Base-by-base conservation (phyloP, 1,140 invertebrate genomes). In the Heliconius melpomene region DNA sequence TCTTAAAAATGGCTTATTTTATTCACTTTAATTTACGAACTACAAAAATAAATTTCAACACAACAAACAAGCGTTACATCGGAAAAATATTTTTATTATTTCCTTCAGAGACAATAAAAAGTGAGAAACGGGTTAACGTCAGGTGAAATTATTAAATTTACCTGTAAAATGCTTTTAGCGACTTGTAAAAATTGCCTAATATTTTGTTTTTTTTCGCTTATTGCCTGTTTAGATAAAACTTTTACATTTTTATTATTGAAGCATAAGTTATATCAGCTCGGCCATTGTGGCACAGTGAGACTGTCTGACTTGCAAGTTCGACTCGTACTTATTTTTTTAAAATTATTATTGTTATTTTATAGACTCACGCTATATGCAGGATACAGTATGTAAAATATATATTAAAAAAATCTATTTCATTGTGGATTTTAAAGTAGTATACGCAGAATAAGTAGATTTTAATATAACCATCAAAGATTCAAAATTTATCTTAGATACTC, bases 361-460 rank as follows among this genome's bases (percentile, higher is more conserved):
- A 40, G 40, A 40, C 40, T 11, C 38, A 40, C 13, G 13, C 11
- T 46, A 46, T 46, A 3, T 9, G 11, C 11, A 40, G 40, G 2
- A 46, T 46, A 46, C 2, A 46, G 40, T 13, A 46, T 46, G 2
- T 46, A 46, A 20, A 52, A 18, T 18, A 20, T 50, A 52, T 18
- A 52, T 7, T 36, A 7, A 7, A 18, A 20, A 20, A 52, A 52
- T 18, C 9, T 72, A 72, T 38, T 77, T 78, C 13, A 78, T 20
- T 23, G 29, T 72, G 40, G 87, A 85, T 72, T 82, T 75, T 32
- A 88, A 73, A 8, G 89, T 84, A 0, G 85, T 86, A 50, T 90
- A 91, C 6, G 83, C 78, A 40, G 88, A 90, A 72, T 91, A 91
- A 2, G 85, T 86, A 1, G 82, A 78, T 40, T 83, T 87, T 3